phyloP scores from a whole-genome alignment of 2,113 vertebrate species.

The Atractosteus spatula region DNA sequence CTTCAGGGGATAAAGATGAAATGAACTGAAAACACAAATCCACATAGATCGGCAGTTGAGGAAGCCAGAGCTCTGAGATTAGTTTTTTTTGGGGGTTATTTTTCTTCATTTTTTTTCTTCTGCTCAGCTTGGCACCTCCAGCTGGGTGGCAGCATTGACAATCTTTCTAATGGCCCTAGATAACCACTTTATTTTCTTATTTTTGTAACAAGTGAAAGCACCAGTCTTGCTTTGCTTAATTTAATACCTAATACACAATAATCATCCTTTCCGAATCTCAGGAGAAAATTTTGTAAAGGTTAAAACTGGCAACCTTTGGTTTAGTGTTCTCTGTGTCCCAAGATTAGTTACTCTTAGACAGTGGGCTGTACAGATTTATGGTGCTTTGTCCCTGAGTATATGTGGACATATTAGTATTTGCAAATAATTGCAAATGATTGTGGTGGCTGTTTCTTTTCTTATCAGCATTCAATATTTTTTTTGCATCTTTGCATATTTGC shows the following conservation, averaged over 20 bases:
- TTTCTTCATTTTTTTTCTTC: no score
- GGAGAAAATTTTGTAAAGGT: background rate
- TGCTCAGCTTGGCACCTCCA: constrained; percentile 11
- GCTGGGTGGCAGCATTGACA: background rate
- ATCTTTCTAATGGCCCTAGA: background rate
- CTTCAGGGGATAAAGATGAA: background rate
- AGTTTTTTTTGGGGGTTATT: no score
- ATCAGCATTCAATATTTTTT: no score
- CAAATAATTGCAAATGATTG: no score
- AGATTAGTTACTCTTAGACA: no score
- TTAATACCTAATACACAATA: constrained; percentile 6
- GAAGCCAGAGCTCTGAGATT: background rate
- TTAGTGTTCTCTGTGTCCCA: no score
- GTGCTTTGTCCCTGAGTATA: no score
- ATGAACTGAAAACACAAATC: no score
- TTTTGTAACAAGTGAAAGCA: background rate
- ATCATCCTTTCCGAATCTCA: background rate
- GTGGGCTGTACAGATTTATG: no score
- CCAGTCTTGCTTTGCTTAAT: constrained; percentile 14
- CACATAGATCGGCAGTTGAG: background rate
- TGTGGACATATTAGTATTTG: no score
- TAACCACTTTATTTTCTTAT: background rate
- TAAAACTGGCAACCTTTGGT: constrained; percentile 25
- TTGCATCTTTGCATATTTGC: no score
- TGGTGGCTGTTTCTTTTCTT: no score